Evolutionary conservation across 2,113 vertebrate species (phyloP).

Genomic region (Rhea pennata): DNA sequence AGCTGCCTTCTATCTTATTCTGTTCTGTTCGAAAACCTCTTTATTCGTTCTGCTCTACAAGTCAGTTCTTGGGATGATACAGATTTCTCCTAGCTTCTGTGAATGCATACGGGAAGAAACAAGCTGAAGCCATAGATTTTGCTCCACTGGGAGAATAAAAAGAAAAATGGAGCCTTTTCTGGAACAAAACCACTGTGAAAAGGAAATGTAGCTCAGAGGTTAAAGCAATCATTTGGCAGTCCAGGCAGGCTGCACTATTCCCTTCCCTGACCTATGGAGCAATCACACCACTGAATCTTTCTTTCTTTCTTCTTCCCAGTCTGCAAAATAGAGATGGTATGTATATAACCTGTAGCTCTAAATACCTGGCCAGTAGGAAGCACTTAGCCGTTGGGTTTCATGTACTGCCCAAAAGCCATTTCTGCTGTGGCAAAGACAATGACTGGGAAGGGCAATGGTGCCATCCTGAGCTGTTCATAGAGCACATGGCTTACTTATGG

Average conservation of each 20-base stretch:
- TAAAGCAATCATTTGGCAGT: neutral
- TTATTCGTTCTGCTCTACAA: constrained; percentile 12
- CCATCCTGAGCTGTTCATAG: neutral
- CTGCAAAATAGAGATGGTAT: neutral
- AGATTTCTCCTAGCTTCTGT: neutral
- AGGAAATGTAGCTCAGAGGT: neutral
- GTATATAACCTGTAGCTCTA: neutral
- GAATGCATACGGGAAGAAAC: neutral
- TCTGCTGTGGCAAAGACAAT: neutral
- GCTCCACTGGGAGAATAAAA: neutral
- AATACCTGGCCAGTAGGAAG: neutral
- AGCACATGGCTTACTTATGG: neutral
- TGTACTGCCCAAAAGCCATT: neutral
- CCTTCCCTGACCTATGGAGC: accelerated
- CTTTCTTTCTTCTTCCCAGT: neutral
- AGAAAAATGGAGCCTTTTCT: neutral
- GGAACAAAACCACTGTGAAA: neutral
- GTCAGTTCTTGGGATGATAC: neutral
- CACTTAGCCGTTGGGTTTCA: neutral
- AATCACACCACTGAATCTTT: neutral
- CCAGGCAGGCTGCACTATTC: neutral
- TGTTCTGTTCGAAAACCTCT: constrained; percentile 6
- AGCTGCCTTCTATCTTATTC: neutral
- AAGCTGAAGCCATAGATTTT: neutral
- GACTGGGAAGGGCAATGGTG: neutral